Conservation (phyloP, 53 echinoderm and acorn worm species). For the Henricia sp. region DNA sequence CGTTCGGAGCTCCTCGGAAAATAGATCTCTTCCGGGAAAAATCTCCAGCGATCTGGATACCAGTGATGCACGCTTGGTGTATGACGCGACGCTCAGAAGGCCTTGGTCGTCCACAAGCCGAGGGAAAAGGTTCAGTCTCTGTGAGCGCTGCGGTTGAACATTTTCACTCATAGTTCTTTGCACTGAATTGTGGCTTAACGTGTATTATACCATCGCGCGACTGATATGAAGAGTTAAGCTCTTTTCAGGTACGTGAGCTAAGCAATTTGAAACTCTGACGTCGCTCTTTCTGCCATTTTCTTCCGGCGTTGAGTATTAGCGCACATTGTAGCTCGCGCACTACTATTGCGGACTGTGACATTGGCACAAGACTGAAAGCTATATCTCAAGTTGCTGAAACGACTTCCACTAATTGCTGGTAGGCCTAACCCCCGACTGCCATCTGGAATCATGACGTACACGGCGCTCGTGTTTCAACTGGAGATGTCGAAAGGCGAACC, state of each 20-base stretch:
- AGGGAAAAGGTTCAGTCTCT: conserved; percentile 8
- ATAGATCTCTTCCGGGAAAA: conserved; percentile 32
- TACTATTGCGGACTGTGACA: neutral
- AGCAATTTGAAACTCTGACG: neutral
- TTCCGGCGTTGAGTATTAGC: neutral
- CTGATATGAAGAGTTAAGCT: neutral
- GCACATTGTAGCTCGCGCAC: neutral
- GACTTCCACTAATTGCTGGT: conserved; percentile 20
- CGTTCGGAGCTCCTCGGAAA: conserved; percentile 49
- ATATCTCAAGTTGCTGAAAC: neutral
- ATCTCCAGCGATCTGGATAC: conserved; percentile 38
- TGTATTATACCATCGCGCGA: neutral
- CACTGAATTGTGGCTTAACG: neutral
- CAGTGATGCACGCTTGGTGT: neutral
- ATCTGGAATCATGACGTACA: conserved; percentile 26
- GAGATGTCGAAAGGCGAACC: no score
- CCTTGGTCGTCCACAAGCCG: conserved; percentile 36
- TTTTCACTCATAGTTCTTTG: neutral
- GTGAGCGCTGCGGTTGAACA: neutral
- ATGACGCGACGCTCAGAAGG: neutral
- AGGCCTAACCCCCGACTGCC: conserved; percentile 32
- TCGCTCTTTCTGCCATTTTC: conserved; percentile 29
- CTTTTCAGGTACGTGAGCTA: neutral
- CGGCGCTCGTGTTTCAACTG: conserved; percentile 16
- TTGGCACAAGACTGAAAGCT: neutral